Conservation (phyloP, 2,888 invertebrate genomes). For the Polia nebulosa region DNA sequence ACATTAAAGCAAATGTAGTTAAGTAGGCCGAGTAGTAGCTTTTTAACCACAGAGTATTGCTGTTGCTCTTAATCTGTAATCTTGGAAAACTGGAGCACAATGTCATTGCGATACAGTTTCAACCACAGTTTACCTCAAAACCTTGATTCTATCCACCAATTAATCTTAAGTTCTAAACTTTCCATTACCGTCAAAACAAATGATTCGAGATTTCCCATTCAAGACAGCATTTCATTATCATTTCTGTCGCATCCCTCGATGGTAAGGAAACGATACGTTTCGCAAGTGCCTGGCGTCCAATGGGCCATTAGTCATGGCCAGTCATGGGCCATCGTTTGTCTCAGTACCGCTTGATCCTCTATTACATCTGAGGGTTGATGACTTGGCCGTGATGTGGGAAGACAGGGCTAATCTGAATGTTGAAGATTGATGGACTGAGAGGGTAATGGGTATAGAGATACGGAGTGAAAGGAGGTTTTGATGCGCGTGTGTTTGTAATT, state of each 20-base stretch:
- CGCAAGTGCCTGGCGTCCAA: constrained; percentile 46
- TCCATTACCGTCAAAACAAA: constrained; percentile 34
- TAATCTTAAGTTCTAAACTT: constrained; percentile 12
- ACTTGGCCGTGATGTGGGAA: constrained; percentile 61
- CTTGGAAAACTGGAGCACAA: constrained; percentile 33
- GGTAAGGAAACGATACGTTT: constrained; percentile 52
- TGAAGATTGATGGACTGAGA: constrained; percentile 59
- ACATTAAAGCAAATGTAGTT: background rate
- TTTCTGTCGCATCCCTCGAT: constrained; percentile 40
- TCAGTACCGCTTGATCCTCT: constrained; percentile 53
- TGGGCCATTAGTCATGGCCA: constrained; percentile 58
- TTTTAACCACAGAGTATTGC: constrained; percentile 38
- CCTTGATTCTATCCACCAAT: background rate
- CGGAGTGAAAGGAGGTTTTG: constrained; percentile 36
- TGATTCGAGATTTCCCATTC: constrained; percentile 23
- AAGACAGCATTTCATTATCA: constrained; percentile 50
- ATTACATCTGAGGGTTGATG: constrained; percentile 65
- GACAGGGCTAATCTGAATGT: constrained; percentile 54
- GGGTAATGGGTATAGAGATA: constrained; percentile 25
- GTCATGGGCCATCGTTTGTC: constrained; percentile 64
- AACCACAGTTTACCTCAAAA: constrained; percentile 36
- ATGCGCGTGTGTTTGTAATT: constrained; percentile 41
- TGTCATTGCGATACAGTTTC: constrained; percentile 45
- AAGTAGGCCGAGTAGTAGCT: background rate
- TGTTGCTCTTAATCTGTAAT: constrained; percentile 22